Evolutionary conservation across 1,140 invertebrate genomes (phyloP).

Genomic region (Nephotettix cincticeps): DNA sequence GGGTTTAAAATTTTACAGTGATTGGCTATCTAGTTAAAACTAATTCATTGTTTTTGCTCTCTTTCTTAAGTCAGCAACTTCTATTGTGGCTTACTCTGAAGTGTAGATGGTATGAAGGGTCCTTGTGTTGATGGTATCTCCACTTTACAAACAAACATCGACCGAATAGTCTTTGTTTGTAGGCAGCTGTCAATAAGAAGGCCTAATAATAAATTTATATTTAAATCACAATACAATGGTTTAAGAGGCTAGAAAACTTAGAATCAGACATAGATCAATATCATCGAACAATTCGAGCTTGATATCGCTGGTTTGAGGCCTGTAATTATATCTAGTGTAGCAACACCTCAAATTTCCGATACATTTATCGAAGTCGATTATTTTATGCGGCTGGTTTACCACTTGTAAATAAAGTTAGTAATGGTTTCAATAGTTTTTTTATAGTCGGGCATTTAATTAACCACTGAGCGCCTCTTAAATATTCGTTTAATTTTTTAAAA

Average conservation of each 20-base stretch:
- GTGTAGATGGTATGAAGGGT: not conserved
- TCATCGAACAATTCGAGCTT: slow-evolving; percentile 13
- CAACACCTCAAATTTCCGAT: not conserved
- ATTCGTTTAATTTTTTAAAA: slow-evolving; percentile 10
- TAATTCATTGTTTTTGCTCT: not conserved
- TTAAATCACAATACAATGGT: slow-evolving; percentile 19
- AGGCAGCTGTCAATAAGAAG: slow-evolving; percentile 19
- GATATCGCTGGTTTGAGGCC: not conserved
- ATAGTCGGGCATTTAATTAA: slow-evolving; percentile 24
- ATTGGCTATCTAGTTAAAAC: not conserved
- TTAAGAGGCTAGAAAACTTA: not conserved
- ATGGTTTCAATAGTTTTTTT: slow-evolving; percentile 19
- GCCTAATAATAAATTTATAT: slow-evolving; percentile 27
- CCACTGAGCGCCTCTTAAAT: slow-evolving; percentile 7
- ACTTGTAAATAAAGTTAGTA: slow-evolving; percentile 23
- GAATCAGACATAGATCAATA: slow-evolving; percentile 20
- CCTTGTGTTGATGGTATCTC: not conserved
- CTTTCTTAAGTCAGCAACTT: not conserved
- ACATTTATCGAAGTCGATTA: not conserved
- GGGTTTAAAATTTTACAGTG: too few species aligned
- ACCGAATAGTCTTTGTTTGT: slow-evolving; percentile 2
- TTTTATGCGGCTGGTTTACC: not conserved
- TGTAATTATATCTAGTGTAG: slow-evolving; percentile 10
- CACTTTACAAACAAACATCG: slow-evolving; percentile 17
- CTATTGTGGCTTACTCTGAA: not conserved